Conservation (phyloP, 2,888 invertebrate species). For the Keiferia lycopersicella region DNA sequence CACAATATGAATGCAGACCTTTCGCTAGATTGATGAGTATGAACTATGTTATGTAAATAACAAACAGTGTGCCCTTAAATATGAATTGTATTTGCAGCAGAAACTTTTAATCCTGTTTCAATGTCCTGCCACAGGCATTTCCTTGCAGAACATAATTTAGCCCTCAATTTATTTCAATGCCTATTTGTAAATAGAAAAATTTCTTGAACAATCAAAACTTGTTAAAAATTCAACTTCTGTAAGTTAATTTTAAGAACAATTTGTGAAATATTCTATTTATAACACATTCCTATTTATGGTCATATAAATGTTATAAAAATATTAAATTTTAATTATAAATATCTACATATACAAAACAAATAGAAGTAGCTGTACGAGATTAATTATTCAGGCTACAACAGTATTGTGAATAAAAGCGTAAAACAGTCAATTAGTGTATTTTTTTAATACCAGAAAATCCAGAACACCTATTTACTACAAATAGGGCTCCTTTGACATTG, state of each 20-base stretch:
- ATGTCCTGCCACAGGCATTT: not conserved
- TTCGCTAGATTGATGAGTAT: not conserved
- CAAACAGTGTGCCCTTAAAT: not conserved
- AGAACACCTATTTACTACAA: too few relatives aligned
- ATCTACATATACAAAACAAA: slow-evolving; percentile 12
- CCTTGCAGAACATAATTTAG: not conserved
- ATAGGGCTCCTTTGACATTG: too few relatives aligned
- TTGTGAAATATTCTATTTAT: slow-evolving; percentile 32
- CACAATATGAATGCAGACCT: not conserved
- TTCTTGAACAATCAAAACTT: not conserved
- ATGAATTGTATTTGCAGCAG: slow-evolving; percentile 7
- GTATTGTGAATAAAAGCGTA: slow-evolving; percentile 66
- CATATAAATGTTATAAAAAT: slow-evolving; percentile 36
- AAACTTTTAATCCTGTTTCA: not conserved
- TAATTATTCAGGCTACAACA: slow-evolving; percentile 44
- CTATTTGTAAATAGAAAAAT: slow-evolving; percentile 15
- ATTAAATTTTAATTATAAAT: slow-evolving; percentile 28
- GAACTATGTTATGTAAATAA: slow-evolving; percentile 14
- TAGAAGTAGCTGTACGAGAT: slow-evolving; percentile 18
- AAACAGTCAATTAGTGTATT: slow-evolving; percentile 34
- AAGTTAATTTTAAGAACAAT: slow-evolving; percentile 29
- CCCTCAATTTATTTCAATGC: slow-evolving; percentile 7
- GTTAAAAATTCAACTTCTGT: not conserved
- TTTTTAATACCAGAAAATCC: too few relatives aligned
- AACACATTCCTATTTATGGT: slow-evolving; percentile 46